Evolutionary conservation across 2,113 vertebrate genomes (phyloP).

Genomic region (Paradoxurus hermaphroditus): DNA sequence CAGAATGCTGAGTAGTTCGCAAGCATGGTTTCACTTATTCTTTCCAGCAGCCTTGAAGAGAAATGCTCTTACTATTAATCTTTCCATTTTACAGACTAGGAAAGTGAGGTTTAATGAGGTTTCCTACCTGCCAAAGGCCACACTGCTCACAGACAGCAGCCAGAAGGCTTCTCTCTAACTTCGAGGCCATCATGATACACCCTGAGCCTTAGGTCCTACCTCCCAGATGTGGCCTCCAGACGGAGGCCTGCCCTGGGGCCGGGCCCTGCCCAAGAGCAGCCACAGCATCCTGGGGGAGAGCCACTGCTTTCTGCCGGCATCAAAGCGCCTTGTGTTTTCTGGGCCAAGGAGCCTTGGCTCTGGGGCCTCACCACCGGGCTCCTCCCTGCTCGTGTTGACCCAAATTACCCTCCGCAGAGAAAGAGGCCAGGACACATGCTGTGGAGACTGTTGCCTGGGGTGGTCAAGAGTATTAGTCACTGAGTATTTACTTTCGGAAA

Average conservation of each 20-base stretch:
- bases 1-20: not conserved
- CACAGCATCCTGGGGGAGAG: not conserved
- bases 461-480: not conserved
- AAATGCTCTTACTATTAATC: not conserved
- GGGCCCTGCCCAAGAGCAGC: not conserved
- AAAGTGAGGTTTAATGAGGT: not conserved
- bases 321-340: slow-evolving; percentile 61
- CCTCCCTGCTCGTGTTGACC: slow-evolving; percentile 21
- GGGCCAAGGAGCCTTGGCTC: slow-evolving; percentile 40
- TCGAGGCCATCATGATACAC: not conserved
- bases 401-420: not conserved
- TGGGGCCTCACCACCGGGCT: not conserved
- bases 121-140: not conserved
- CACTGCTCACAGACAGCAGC: not conserved
- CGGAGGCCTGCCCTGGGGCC: not conserved
- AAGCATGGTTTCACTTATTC: not conserved
- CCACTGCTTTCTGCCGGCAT: not conserved
- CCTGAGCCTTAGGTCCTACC: not conserved
- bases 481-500: not conserved
- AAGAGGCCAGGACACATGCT: not conserved
- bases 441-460: not conserved
- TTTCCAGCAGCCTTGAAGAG: not conserved
- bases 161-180: not conserved
- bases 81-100: not conserved
- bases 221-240: not conserved